Percentiles rank a stretch among this genome's conserved stretches.
Evolutionary conservation across 2,113 vertebrate species (phyloP).

Genomic region (Microtus richardsoni): DNA sequence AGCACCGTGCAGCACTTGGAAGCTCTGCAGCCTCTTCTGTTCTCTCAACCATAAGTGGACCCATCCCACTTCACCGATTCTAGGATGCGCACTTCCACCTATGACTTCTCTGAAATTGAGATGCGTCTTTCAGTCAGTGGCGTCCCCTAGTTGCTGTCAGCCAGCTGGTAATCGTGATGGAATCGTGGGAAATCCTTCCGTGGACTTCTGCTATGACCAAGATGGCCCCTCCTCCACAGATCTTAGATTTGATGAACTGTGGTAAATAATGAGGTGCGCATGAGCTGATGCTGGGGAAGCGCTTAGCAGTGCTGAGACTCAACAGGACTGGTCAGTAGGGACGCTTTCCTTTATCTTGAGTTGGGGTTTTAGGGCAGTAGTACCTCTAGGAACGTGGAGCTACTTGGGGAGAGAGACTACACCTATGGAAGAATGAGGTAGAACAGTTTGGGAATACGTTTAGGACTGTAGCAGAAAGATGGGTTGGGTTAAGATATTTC

Average conservation of each 20-base stretch:
- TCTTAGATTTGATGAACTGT: slow-evolving; percentile 79
- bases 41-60: slow-evolving; percentile 21
- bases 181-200: slow-evolving; percentile 53
- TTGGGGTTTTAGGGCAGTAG: neutral
- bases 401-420: neutral
- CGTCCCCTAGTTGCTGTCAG: slow-evolving; percentile 67
- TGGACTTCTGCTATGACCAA: slow-evolving; percentile 66
- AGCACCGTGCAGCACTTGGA: slow-evolving; percentile 27
- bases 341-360: neutral
- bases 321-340: neutral
- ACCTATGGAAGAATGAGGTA: neutral
- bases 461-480: slow-evolving; percentile 16
- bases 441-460: neutral
- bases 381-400: neutral
- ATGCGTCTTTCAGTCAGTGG: slow-evolving; percentile 68
- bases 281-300: slow-evolving; percentile 4
- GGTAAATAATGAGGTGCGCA: slow-evolving; percentile 69
- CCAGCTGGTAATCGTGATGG: slow-evolving; percentile 69
- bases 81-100: slow-evolving; percentile 54
- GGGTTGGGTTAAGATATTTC: neutral
- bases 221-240: slow-evolving; percentile 56
- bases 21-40: neutral
- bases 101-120: slow-evolving; percentile 72
- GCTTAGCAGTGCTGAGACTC: slow-evolving; percentile 10
- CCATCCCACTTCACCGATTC: slow-evolving; percentile 48